Evolutionary conservation across 2,797 vertebrate species (phyloP), one percentile per base, ranked within the genome.

Genomic region (Clarias laeviceps): DNA sequence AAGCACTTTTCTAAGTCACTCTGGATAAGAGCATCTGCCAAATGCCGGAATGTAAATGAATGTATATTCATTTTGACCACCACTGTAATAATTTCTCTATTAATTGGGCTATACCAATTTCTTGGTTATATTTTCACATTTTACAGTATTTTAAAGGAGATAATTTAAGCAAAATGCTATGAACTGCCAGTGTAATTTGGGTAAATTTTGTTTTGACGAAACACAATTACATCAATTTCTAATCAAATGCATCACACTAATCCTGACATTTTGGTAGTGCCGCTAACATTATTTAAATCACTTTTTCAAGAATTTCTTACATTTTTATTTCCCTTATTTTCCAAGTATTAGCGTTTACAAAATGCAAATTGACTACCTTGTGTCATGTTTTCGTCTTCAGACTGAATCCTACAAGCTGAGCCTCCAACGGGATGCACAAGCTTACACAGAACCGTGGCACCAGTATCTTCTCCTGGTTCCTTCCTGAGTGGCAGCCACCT

Each of bases 321-420:
- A 3, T 79, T 79, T 78, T 37, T 1, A 29, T 78, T 78, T 78
- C 2, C 37, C 37, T 78, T 14, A 24, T 61, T 17, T 27, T 57
- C n/a, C 29, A 8, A 29, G 32, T 29, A 32, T 56, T 32, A 11
- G 8, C 27, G 14, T 11, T 76, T 15, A 50, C 54, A 45, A 14
- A 56, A 24, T 77, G 20, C 14, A 34, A 0, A 9, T 56, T 68
- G 22, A n/a, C 27, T 57, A 29, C 6, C 27, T 68, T 29, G 14
- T 82, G 61, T 14, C 1, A 17, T 76, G 78, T 54, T 80, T 79
- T 40, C 14, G 3, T 56, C 65, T 32, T 17, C 96, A 99, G 98
- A 99, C 95, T 99, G 97, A 99, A 92, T 95, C 95, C 89, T 94
- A 94, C 93, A 92, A 92, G 94, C 94, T 93, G 94, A 93, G 88